These are phyloP conservation scores for Alcedo atthis DNA, from an alignment of 2,797 vertebrate species.

Conservation along the genomic window DNA sequence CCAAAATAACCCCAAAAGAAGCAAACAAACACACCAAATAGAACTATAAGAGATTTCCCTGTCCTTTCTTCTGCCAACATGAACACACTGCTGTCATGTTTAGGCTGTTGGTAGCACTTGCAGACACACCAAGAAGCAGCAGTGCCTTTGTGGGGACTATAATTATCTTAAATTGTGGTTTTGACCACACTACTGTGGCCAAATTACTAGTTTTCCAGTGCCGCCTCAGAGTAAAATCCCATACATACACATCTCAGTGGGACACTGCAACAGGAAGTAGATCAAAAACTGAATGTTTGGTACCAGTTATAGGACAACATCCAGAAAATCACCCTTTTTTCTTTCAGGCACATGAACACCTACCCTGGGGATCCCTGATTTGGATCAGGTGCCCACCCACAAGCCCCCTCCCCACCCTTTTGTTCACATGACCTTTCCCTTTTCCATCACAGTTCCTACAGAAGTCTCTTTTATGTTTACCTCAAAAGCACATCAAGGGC, in stretches of 20 bases:
- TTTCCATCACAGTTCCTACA: background rate
- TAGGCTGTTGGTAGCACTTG: background rate
- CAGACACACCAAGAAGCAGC: background rate
- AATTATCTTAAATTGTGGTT: background rate
- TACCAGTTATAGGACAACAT: background rate
- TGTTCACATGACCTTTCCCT: background rate
- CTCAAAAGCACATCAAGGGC: background rate
- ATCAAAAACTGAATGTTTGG: background rate
- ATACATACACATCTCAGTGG: background rate
- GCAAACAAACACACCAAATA: background rate
- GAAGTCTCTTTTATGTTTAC: background rate
- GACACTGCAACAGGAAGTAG: background rate
- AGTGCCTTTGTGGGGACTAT: background rate
- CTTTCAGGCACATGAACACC: background rate
- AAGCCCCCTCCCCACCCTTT: background rate
- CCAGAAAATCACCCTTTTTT: background rate
- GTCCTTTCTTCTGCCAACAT: background rate
- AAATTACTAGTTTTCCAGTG: background rate
- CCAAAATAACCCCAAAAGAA: background rate
- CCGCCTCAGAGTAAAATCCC: background rate
- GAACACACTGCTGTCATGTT: background rate
- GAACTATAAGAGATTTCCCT: background rate
- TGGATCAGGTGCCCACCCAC: background rate
- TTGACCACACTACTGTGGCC: background rate
- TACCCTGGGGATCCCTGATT: background rate